A percentile compares a stretch with the other conserved stretches of the same genome.
Conservation (phyloP, 2,797 vertebrate species). For the Hipposideros larvatus region DNA sequence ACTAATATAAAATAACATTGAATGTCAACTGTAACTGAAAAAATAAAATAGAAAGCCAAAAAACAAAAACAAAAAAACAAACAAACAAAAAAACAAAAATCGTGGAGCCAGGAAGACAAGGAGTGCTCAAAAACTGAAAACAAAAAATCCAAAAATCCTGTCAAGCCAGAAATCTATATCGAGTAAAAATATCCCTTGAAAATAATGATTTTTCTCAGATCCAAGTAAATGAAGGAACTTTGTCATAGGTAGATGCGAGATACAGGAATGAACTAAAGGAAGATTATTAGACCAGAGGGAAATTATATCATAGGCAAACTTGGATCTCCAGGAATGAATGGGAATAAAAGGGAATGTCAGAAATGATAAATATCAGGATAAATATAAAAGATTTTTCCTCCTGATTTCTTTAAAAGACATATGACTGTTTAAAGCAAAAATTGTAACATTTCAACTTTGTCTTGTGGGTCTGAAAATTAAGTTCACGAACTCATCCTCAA, state of each 20-base stretch:
- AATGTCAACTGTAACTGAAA: too few relatives aligned
- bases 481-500: too few relatives aligned
- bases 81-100: too few relatives aligned
- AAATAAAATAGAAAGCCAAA: too few relatives aligned
- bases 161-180: background rate
- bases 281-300: background rate
- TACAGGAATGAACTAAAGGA: background rate
- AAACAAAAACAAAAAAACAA: too few relatives aligned
- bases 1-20: too few relatives aligned
- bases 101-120: background rate
- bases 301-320: background rate
- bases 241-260: background rate
- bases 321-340: background rate
- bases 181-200: background rate
- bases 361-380: background rate
- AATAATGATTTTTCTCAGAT: background rate
- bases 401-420: background rate
- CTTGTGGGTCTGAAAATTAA: background rate
- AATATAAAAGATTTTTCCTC: background rate
- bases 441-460: background rate
- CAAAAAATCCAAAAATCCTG: too few relatives aligned
- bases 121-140: background rate
- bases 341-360: background rate
- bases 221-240: background rate
- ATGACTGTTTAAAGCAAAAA: background rate